phyloP scores from a whole-genome alignment of 2,888 invertebrate genomes.

The Drepana falcataria region DNA sequence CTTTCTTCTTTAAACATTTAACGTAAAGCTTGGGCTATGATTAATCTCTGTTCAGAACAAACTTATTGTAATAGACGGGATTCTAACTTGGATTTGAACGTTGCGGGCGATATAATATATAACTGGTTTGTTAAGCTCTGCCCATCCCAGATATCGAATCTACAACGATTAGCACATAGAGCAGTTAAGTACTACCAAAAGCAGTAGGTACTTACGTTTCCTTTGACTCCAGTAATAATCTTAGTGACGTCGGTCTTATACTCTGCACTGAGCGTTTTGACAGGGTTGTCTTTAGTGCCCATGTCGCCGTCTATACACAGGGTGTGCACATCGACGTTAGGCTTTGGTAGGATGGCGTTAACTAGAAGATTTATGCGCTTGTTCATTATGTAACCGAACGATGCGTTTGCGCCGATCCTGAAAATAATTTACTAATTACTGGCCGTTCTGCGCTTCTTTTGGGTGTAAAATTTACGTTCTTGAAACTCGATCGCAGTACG shows the following conservation, averaged over 20 bases:
- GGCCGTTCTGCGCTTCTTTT: not conserved
- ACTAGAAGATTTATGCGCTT: conserved; percentile 75
- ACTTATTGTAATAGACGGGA: no score
- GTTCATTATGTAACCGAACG: conserved; percentile 67
- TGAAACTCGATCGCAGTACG: no score
- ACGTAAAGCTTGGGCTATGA: no score
- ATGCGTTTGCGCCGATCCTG: conserved; percentile 79
- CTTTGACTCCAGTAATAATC: conserved; percentile 77
- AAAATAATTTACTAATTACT: not conserved
- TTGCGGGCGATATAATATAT: no score
- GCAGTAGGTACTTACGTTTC: conserved; percentile 66
- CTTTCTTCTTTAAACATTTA: no score
- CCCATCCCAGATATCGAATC: no score
- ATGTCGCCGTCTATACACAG: conserved; percentile 68
- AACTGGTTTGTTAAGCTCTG: no score
- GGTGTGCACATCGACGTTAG: conserved; percentile 81
- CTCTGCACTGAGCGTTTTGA: conserved; percentile 59
- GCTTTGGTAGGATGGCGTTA: conserved; percentile 80
- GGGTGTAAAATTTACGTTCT: no score
- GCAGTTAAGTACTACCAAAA: no score
- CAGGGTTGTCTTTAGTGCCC: conserved; percentile 46
- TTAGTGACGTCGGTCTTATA: conserved; percentile 76
- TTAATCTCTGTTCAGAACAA: no score
- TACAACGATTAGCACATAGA: no score
- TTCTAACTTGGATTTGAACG: no score